Conservation (phyloP, 2,797 vertebrate species). For the Ceryle rudis region DNA sequence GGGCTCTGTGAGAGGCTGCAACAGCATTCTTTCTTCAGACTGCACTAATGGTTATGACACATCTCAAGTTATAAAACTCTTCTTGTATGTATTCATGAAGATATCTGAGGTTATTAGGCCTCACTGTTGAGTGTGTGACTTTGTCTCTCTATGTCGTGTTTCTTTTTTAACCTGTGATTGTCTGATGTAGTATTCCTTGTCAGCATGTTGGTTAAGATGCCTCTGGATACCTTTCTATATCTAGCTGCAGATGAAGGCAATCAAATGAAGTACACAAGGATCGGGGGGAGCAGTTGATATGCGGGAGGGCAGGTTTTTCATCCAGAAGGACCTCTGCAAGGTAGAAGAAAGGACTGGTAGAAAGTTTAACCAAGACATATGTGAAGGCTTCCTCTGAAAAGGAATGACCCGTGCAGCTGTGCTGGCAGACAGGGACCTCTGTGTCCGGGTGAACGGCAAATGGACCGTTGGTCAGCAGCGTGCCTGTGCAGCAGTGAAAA, state of each 20-base stretch:
- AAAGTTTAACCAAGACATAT: neutral
- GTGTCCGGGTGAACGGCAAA: neutral
- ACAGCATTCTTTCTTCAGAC: neutral
- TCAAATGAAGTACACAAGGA: neutral
- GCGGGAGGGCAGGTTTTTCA: neutral
- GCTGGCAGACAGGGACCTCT: neutral
- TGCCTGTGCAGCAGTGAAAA: neutral
- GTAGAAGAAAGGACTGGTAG: neutral
- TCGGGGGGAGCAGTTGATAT: neutral
- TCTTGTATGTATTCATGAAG: neutral
- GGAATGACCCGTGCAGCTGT: neutral
- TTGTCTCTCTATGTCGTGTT: neutral
- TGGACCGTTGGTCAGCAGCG: neutral
- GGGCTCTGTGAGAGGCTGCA: neutral
- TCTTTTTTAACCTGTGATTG: conserved; percentile 1
- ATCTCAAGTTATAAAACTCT: neutral
- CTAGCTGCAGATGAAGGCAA: neutral
- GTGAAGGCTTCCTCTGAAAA: neutral
- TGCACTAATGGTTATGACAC: neutral
- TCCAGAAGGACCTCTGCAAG: neutral
- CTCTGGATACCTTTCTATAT: neutral
- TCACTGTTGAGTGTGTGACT: neutral
- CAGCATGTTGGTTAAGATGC: neutral
- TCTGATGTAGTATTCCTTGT: neutral
- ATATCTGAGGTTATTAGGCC: neutral